These are phyloP conservation scores for Lapara coniferarum DNA, from an alignment of 2,888 invertebrate genomes.

Conservation along the genomic window DNA sequence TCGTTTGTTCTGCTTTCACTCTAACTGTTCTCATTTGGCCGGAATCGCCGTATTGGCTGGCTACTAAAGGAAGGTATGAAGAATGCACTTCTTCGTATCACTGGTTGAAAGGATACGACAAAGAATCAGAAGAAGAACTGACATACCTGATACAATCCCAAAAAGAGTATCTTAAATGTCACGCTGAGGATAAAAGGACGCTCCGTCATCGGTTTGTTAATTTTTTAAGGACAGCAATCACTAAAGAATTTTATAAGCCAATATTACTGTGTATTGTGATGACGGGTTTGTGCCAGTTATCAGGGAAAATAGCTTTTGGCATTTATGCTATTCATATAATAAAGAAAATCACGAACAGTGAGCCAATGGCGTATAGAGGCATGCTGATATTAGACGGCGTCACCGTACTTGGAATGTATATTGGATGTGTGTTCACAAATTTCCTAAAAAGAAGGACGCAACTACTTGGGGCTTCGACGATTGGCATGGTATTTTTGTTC, in stretches of 20 bases:
- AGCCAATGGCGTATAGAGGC: slow-evolving; percentile 34
- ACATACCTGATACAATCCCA: slow-evolving; percentile 40
- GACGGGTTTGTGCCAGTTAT: slow-evolving; percentile 34
- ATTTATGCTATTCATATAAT: slow-evolving; percentile 43
- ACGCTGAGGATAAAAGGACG: slow-evolving; percentile 31
- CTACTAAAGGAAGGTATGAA: slow-evolving; percentile 37
- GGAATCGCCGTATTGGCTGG: slow-evolving; percentile 41
- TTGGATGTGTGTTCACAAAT: slow-evolving; percentile 39
- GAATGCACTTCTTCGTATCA: slow-evolving; percentile 42
- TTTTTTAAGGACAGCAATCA: slow-evolving; percentile 30
- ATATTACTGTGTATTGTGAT: slow-evolving; percentile 36
- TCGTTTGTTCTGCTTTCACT: slow-evolving; percentile 36
- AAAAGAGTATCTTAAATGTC: slow-evolving; percentile 41
- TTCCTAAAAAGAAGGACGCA: slow-evolving; percentile 35
- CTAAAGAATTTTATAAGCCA: slow-evolving; percentile 36
- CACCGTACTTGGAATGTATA: slow-evolving; percentile 40
- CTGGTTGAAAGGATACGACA: slow-evolving; percentile 41
- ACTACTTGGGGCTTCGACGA: slow-evolving; percentile 32
- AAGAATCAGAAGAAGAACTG: slow-evolving; percentile 37
- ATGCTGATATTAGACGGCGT: slow-evolving; percentile 38
- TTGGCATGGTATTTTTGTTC: slow-evolving; percentile 36
- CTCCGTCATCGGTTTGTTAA: slow-evolving; percentile 32
- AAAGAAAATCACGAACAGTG: slow-evolving; percentile 39
- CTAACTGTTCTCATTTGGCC: slow-evolving; percentile 34
- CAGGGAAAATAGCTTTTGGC: slow-evolving; percentile 40